Evolutionary conservation across 2,113 vertebrate species (phyloP).

Genomic region (Genyomyrus donnyi): DNA sequence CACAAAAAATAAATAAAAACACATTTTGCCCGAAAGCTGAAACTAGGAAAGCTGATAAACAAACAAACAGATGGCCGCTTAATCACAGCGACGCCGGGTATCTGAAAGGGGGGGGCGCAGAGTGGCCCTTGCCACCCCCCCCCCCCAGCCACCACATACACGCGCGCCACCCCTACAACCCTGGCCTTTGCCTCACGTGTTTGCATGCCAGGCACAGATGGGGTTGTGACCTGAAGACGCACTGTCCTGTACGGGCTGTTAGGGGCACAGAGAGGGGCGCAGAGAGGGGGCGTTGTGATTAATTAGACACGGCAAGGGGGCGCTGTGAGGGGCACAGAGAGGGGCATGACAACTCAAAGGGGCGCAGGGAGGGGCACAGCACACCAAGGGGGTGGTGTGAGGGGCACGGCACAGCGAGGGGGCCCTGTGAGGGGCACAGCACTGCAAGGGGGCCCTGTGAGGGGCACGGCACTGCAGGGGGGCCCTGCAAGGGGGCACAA

Average conservation of each 20-base stretch:
- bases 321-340: background rate
- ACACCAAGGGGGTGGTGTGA: background rate
- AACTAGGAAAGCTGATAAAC: background rate
- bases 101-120: background rate
- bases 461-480: background rate
- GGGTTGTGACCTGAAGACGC: background rate
- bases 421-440: too few species aligned
- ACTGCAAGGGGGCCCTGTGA: background rate
- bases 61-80: conserved; percentile 17
- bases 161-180: background rate
- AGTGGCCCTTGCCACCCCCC: background rate
- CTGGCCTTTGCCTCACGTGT: background rate
- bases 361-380: background rate
- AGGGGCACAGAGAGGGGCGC: background rate
- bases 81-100: conserved; percentile 1
- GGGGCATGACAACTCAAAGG: too few species aligned
- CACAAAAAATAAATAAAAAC: background rate
- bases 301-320: background rate
- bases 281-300: background rate
- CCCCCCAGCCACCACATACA: background rate
- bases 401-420: too few species aligned
- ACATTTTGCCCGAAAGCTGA: background rate
- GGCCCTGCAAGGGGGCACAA: background rate
- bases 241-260: background rate
- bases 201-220: background rate